These are phyloP conservation scores for Drosophila sp. DNA, from an alignment of 1,140 invertebrate species.

Conservation along the genomic window DNA sequence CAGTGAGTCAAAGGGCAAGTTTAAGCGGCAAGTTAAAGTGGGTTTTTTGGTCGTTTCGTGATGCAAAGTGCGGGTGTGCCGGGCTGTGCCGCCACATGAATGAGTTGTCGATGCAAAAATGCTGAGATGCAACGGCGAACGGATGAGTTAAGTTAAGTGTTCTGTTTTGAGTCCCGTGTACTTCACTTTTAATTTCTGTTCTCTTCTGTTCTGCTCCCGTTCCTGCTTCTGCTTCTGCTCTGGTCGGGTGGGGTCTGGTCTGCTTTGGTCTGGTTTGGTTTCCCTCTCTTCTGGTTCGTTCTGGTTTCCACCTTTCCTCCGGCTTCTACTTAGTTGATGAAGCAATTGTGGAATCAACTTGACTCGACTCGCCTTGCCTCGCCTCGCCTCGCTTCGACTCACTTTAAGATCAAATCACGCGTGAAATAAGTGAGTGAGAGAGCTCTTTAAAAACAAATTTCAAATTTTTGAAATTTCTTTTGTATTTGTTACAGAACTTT, in stretches of 20 bases:
- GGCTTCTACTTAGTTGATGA: constrained; percentile 1
- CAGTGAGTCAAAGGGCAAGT: constrained; percentile 5
- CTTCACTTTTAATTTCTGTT: constrained; percentile 12
- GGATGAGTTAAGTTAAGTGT: constrained; percentile 2
- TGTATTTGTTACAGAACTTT: constrained; percentile 4
- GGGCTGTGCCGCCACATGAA: background rate
- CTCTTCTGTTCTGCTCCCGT: background rate
- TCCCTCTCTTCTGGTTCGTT: background rate
- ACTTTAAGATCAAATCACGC: constrained; percentile 6
- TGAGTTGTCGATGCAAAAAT: constrained; percentile 6
- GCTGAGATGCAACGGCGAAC: background rate
- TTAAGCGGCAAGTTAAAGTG: constrained; percentile 6
- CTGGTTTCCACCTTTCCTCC: background rate
- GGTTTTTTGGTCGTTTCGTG: background rate
- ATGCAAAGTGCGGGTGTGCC: background rate
- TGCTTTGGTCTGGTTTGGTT: background rate
- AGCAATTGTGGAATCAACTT: constrained; percentile 1
- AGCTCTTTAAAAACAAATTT: constrained; percentile 1
- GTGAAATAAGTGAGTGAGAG: background rate
- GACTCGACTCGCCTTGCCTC: background rate
- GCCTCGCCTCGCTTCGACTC: background rate
- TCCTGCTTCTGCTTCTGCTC: background rate
- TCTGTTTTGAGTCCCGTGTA: background rate
- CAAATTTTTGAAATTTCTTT: background rate
- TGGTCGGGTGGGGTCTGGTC: background rate